These are phyloP conservation scores for Xenopus borealis DNA, from an alignment of 2,113 vertebrate species.

Conservation along the genomic window DNA sequence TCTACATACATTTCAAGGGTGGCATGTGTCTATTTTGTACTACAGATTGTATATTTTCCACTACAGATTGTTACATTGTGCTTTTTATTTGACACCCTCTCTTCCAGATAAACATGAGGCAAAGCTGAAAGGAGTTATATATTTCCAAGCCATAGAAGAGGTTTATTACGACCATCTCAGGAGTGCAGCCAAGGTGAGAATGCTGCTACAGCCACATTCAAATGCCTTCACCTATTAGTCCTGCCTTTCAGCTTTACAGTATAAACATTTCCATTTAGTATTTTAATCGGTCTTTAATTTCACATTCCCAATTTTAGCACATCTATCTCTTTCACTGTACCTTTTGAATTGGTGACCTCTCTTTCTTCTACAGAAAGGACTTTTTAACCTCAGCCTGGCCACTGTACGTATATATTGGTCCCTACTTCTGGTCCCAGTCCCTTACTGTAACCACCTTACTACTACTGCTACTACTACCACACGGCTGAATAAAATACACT, in stretches of 20 bases:
- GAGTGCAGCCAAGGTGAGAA: constrained; percentile 90
- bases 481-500: constrained; percentile 61
- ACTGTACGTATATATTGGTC: constrained; percentile 58
- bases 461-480: constrained; percentile 20
- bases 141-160: constrained; percentile 98
- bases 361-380: constrained; percentile 57
- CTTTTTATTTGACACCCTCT: background rate
- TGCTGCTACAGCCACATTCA: fast-evolving
- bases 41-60: too few relatives aligned
- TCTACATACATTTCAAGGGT: too few relatives aligned
- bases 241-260: background rate
- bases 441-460: constrained; percentile 19
- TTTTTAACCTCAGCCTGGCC: constrained; percentile 59
- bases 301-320: background rate
- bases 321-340: background rate
- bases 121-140: constrained; percentile 97
- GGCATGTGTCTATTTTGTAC: too few relatives aligned
- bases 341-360: constrained; percentile 15
- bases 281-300: background rate
- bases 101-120: constrained; percentile 92
- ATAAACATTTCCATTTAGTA: background rate
- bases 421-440: constrained; percentile 14
- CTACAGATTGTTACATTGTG: background rate
- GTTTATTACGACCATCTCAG: constrained; percentile 97
- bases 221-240: background rate